phyloP scores from a whole-genome alignment of 92 coral and sea anemone genomes.

The Siderastrea siderea region DNA sequence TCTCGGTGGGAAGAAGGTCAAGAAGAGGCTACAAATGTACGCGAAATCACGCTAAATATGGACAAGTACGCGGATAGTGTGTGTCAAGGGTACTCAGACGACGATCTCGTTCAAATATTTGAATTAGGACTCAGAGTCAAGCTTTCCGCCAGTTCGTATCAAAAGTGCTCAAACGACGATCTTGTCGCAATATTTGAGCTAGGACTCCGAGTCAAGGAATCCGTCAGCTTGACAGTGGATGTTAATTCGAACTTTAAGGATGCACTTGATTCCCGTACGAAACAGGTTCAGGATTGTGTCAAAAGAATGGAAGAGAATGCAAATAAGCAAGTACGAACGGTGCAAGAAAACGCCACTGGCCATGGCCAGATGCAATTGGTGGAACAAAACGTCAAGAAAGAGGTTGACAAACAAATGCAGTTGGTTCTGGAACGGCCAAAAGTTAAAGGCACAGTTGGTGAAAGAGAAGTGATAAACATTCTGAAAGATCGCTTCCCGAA shows the following conservation, averaged over 20 bases:
- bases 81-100: constrained; percentile 2
- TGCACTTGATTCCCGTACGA: constrained; percentile 45
- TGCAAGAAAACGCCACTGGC: constrained; percentile 21
- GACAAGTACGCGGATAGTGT: background rate
- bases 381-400: background rate
- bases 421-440: background rate
- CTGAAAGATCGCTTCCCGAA: background rate
- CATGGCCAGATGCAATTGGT: constrained; percentile 6
- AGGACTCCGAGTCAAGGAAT: constrained; percentile 57
- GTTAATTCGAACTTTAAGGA: constrained; percentile 43
- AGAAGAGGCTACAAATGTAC: background rate
- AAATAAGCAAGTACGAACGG: background rate
- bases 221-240: constrained; percentile 39
- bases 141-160: constrained; percentile 13
- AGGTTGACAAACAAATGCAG: background rate
- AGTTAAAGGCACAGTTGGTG: background rate
- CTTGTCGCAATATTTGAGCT: constrained; percentile 11
- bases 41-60: constrained; percentile 24
- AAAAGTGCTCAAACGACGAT: background rate
- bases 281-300: constrained; percentile 46
- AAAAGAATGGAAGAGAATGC: constrained; percentile 16
- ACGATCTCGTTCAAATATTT: constrained; percentile 9
- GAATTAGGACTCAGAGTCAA: constrained; percentile 55
- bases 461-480: background rate
- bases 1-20: background rate